Evolutionary conservation across 2,797 vertebrate species (phyloP).

Genomic region (Ctenosaura bakeri): DNA sequence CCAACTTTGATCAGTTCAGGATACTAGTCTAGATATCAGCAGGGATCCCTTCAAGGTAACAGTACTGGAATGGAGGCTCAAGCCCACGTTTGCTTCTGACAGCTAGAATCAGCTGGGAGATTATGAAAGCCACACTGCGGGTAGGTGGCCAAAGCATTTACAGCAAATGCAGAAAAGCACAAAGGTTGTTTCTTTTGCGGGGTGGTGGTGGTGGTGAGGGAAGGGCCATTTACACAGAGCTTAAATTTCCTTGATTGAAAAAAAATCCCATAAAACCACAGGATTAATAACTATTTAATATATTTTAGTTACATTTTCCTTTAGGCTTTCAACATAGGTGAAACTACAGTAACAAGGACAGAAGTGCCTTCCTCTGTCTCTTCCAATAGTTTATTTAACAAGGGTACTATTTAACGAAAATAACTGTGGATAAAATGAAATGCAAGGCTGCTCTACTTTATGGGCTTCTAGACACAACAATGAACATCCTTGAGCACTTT

Average conservation of each 20-base stretch:
- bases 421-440: background rate
- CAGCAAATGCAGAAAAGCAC: background rate
- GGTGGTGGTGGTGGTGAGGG: background rate
- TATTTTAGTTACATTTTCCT: background rate
- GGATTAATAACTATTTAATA: background rate
- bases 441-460: background rate
- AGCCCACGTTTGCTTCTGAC: background rate
- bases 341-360: background rate
- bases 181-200: background rate
- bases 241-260: too few relatives aligned
- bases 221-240: background rate
- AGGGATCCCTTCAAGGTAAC: background rate
- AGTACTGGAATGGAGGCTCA: background rate
- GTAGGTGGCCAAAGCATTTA: background rate
- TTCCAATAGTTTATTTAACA: background rate
- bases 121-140: background rate
- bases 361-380: too few relatives aligned
- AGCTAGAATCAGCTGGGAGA: background rate
- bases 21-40: background rate
- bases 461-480: background rate
- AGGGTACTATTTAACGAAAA: background rate
- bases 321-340: background rate
- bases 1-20: background rate
- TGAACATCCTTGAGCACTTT: slow-evolving; percentile 8
- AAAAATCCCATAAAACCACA: background rate